These are phyloP conservation scores for Pandion haliaetus DNA, from an alignment of 2,113 vertebrate species.

Conservation along the genomic window DNA sequence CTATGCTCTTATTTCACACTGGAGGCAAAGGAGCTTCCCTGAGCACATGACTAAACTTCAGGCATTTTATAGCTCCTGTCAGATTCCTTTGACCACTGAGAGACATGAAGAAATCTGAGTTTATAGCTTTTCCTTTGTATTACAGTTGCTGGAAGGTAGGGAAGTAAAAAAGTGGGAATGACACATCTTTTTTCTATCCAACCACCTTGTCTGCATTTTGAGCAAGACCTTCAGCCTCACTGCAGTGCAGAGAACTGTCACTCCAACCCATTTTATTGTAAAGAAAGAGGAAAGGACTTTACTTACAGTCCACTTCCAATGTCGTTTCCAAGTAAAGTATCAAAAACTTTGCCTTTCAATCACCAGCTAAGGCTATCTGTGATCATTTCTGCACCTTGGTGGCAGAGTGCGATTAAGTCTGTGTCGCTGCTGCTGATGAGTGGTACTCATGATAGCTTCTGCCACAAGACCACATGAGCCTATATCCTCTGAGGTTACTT, in stretches of 20 bases:
- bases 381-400: not conserved
- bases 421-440: not conserved
- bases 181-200: not conserved
- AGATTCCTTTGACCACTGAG: not conserved
- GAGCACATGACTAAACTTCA: not conserved
- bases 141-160: not conserved
- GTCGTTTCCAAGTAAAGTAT: not conserved
- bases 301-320: not conserved
- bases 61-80: not conserved
- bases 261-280: not conserved
- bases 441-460: not conserved
- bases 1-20: not conserved
- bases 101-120: not conserved
- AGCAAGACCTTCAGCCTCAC: not conserved
- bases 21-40: not conserved
- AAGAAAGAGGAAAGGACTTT: not conserved
- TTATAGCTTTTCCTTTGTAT: not conserved
- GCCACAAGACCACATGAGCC: fast-evolving
- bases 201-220: not conserved
- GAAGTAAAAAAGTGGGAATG: not conserved
- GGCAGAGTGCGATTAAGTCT: not conserved
- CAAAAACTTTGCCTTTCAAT: not conserved
- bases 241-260: not conserved
- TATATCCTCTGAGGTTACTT: not conserved
- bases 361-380: not conserved